Base-by-base conservation (phyloP, 1,140 invertebrate species). In the Drosophila asahinai region DNA sequence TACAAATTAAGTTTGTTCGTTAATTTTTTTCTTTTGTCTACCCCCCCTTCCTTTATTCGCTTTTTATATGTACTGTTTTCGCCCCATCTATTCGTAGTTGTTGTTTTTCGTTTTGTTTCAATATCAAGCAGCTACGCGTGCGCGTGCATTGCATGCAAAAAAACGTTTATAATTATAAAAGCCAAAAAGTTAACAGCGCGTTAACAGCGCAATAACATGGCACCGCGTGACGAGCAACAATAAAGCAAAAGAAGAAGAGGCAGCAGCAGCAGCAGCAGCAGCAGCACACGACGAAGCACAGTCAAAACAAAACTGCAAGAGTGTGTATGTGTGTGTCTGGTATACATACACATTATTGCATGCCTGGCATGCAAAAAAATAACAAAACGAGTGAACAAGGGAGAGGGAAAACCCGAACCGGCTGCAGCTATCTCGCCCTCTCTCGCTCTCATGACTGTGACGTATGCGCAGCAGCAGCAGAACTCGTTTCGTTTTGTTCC, bases 111-210 rank as follows among this genome's bases (percentile, higher is more conserved):
- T 83, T 80, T 64, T 49, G 43, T 83, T 80, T 86, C 70, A 86
- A 83, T 83, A 83, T 83, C 81, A 81, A 62, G 57, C 54, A 75
- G 83, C 64, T 87, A 87, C 83, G 83, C 83, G 81, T 87, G 84
- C 84, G 84, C 84, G 84, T 89, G 84, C 66, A 48, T 55, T 66
- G 84, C 79, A 83, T 87, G 68, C 66, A 22, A 52, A 74, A 66
- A 19, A 54, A 62, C 36, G 8, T 47, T 63, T 36, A 40, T 25
- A 71, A 71, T 38, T 68, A 27, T 17, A 57, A 43, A n/a, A 59
- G 38, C n/a, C 22, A 40, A 62, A 40, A 33, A 61, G 64, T 61
- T 78, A 81, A 86, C 81, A 80, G 65, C 27, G 63, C 9, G 7
- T n/a, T 66, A 70, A 64, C 66, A 70, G 66, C 22, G 43, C n/a